Evolutionary conservation across 2,113 vertebrate genomes (phyloP).

Genomic region (Sialia sialis): DNA sequence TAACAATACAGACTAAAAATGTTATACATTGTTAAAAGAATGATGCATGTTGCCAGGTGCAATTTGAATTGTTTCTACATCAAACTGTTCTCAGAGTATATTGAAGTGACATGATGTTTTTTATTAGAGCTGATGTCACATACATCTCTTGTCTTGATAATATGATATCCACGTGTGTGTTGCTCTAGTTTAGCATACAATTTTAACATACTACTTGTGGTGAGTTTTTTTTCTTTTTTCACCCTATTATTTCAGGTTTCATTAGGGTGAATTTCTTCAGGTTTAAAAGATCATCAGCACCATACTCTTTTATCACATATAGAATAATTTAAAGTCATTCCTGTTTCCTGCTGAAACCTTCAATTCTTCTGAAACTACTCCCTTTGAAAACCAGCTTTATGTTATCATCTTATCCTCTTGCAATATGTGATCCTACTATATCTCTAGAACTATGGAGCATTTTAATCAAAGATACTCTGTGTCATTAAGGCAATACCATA

Average conservation of each 20-base stretch:
- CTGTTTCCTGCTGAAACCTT: not conserved
- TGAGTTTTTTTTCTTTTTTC: not conserved
- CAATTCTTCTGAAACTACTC: not conserved
- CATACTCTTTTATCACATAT: not conserved
- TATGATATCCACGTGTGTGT: not conserved
- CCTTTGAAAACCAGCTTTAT: not conserved
- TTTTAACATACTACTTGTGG: not conserved
- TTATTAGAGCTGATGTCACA: not conserved
- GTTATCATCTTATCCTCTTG: not conserved
- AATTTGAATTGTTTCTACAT: not conserved
- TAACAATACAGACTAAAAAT: not conserved
- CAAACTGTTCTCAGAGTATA: not conserved
- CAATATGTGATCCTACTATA: not conserved
- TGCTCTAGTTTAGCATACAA: not conserved
- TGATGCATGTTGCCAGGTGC: not conserved
- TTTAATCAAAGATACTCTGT: not conserved
- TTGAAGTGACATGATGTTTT: not conserved
- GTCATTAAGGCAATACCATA: not conserved
- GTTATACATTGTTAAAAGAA: not conserved
- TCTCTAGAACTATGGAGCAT: not conserved
- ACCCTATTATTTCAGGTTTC: not conserved
- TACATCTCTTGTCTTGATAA: not conserved
- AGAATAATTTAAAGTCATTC: not conserved
- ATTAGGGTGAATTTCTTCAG: not conserved
- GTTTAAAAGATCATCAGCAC: not conserved